Percentiles rank a stretch among this genome's conserved stretches.
Conservation (phyloP, 2,888 invertebrate species). For the Pterobdella sp. region DNA sequence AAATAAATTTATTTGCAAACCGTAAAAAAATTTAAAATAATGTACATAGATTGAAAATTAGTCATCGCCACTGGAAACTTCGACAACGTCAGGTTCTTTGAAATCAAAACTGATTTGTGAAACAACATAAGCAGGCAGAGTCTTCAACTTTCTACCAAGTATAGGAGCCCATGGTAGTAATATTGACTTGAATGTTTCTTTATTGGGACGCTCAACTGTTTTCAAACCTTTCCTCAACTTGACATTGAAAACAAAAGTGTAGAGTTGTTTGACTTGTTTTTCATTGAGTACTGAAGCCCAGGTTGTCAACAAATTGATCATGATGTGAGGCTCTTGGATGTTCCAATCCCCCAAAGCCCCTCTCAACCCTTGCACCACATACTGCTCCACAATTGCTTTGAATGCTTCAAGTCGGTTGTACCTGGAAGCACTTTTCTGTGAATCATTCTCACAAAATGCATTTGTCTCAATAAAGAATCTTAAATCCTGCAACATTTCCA, state of each 20-base stretch:
- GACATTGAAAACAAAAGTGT: background rate
- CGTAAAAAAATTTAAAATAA: too few species aligned
- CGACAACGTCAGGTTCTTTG: background rate
- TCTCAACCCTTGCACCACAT: background rate
- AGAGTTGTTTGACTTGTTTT: background rate
- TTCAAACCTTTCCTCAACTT: background rate
- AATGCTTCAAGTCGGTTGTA: background rate
- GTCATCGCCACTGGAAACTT: background rate
- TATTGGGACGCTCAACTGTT: background rate
- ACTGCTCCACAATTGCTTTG: background rate
- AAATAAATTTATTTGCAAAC: too few species aligned
- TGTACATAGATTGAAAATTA: too few species aligned
- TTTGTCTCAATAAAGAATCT: background rate
- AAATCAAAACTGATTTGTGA: background rate
- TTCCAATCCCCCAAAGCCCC: background rate
- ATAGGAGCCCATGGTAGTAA: background rate
- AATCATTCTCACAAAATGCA: too few species aligned
- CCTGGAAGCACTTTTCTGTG: background rate
- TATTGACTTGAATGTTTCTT: background rate
- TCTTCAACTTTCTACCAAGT: background rate
- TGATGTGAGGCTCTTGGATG: background rate
- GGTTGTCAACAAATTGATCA: background rate
- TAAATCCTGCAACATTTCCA: background rate
- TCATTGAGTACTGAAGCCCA: background rate
- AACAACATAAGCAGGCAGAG: background rate